Conservation (phyloP, 2,113 vertebrate species). For the Toxostoma redivivum region DNA sequence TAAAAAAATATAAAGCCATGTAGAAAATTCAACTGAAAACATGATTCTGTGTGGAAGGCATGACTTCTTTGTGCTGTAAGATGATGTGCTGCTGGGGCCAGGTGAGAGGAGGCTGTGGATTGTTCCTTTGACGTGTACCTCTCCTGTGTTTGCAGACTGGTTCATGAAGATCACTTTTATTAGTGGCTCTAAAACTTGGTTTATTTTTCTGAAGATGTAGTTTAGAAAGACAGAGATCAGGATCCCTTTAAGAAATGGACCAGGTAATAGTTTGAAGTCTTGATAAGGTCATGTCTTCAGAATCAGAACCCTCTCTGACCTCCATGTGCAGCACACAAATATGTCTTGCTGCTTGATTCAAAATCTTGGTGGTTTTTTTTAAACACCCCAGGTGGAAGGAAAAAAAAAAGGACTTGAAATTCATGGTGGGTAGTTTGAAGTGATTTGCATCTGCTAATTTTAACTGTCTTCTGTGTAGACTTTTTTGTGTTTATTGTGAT, state of each 20-base stretch:
- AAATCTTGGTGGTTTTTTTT: neutral
- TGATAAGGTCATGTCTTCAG: neutral
- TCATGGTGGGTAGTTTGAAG: neutral
- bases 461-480: neutral
- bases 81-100: accelerated
- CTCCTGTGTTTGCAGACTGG: neutral
- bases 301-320: neutral
- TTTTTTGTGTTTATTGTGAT: neutral
- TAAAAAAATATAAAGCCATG: neutral
- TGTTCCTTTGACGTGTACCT: neutral
- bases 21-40: neutral
- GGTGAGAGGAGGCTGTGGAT: neutral
- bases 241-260: neutral
- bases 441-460: neutral
- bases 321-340: neutral
- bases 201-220: neutral
- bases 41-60: neutral
- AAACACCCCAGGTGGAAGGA: neutral
- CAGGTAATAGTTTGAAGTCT: neutral
- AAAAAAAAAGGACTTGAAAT: neutral
- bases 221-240: neutral
- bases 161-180: neutral
- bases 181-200: neutral
- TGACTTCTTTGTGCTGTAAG: accelerated
- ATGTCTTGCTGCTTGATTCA: neutral